Conservation (phyloP, 2,113 vertebrate genomes). For the Pyxicephalus adspersus region DNA sequence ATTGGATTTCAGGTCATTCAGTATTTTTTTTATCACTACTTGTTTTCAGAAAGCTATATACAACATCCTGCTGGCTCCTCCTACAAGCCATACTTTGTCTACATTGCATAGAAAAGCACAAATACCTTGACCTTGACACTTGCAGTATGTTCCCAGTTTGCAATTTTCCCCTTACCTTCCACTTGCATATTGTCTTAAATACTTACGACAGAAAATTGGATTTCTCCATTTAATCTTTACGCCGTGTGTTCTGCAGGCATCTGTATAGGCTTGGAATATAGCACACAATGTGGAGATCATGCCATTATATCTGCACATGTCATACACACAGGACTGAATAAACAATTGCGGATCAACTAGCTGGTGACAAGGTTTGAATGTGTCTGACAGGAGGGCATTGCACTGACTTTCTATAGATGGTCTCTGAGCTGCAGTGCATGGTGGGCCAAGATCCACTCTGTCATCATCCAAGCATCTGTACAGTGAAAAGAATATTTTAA, state of each 20-base stretch:
- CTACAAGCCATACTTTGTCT: too few relatives aligned
- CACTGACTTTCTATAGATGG: slow-evolving; percentile 64
- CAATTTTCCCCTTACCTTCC: too few relatives aligned
- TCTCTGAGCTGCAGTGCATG: slow-evolving; percentile 59
- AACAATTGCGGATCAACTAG: slow-evolving; percentile 65
- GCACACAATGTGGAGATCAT: slow-evolving; percentile 67
- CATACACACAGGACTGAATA: slow-evolving; percentile 66
- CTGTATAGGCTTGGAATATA: slow-evolving; percentile 66
- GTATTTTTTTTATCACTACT: too few relatives aligned
- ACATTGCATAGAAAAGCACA: too few relatives aligned
- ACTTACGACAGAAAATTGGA: slow-evolving; percentile 69
- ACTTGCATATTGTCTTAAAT: neutral
- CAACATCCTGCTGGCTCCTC: too few relatives aligned
- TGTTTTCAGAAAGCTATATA: too few relatives aligned
- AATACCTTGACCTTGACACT: too few relatives aligned
- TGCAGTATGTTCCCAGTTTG: neutral
- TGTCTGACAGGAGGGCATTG: slow-evolving; percentile 62
- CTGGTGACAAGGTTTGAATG: slow-evolving; percentile 63
- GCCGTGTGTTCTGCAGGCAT: slow-evolving; percentile 66
- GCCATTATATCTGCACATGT: slow-evolving; percentile 70
- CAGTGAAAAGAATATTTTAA: slow-evolving; percentile 40
- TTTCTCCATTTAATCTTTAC: slow-evolving; percentile 66
- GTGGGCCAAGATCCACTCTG: slow-evolving; percentile 59
- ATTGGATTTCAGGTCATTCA: too few relatives aligned
- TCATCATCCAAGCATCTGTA: slow-evolving; percentile 66